Percentiles rank a stretch among this genome's conserved stretches.
phyloP scores from a whole-genome alignment of 1,140 invertebrate species.

The Philotrypesis tridentata region DNA sequence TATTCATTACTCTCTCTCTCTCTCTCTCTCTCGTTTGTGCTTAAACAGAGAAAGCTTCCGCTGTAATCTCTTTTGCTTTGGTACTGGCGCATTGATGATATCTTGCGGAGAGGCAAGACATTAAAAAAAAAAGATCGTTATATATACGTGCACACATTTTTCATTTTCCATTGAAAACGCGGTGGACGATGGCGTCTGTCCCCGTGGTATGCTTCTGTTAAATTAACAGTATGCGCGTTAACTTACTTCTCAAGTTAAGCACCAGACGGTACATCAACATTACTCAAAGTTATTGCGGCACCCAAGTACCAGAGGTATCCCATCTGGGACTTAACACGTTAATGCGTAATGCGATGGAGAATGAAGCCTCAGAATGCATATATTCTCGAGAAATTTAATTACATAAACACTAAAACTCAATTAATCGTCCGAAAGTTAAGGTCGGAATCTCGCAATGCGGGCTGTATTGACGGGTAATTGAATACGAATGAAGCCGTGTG shows the following conservation, averaged over 20 bases:
- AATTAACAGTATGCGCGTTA: neutral
- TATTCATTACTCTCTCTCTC: too few species aligned
- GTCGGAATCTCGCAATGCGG: neutral
- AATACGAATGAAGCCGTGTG: neutral
- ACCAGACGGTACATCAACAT: neutral
- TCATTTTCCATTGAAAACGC: neutral
- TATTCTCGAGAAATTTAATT: neutral
- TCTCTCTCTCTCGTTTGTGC: too few species aligned
- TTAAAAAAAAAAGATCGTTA: too few species aligned
- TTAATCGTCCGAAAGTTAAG: neutral
- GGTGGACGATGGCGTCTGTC: neutral
- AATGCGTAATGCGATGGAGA: neutral
- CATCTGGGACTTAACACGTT: neutral
- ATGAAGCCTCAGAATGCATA: neutral
- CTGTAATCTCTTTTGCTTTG: too few species aligned
- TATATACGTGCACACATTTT: too few species aligned
- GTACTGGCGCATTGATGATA: too few species aligned
- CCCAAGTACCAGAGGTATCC: neutral
- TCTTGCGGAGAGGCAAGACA: too few species aligned
- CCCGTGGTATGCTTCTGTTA: neutral
- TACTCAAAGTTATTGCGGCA: neutral
- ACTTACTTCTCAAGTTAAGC: slow-evolving; percentile 12
- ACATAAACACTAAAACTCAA: neutral
- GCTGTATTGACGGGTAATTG: too few species aligned
- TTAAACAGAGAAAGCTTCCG: too few species aligned